Percentiles rank a stretch among this genome's conserved stretches.
Evolutionary conservation across 2,888 invertebrate genomes (phyloP).

Genomic region (Drosophila picticornis): DNA sequence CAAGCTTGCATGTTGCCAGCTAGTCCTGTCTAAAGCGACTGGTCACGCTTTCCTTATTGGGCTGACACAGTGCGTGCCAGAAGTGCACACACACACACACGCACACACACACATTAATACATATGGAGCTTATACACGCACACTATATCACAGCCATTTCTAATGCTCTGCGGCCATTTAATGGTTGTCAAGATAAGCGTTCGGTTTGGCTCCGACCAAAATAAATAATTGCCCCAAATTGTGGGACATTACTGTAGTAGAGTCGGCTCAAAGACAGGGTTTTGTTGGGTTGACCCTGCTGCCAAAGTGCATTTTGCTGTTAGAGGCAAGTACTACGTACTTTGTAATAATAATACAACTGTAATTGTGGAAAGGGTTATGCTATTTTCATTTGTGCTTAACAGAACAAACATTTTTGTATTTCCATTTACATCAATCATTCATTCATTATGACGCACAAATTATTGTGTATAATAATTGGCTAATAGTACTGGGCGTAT

Average conservation of each 20-base stretch:
- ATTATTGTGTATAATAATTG: background rate
- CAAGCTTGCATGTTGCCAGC: constrained; percentile 30
- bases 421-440: background rate
- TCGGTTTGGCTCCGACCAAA: constrained; percentile 41
- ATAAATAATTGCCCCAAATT: constrained; percentile 74
- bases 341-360: background rate
- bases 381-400: background rate
- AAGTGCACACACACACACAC: constrained; percentile 53
- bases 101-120: background rate
- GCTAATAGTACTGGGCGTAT: background rate
- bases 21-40: constrained; percentile 22
- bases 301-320: constrained; percentile 51
- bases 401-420: background rate
- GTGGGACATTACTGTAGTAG: constrained; percentile 31
- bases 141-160: constrained; percentile 67
- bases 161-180: constrained; percentile 71
- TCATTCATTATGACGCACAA: background rate
- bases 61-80: constrained; percentile 51
- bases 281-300: background rate
- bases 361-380: background rate
- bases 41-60: constrained; percentile 50
- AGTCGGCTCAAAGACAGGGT: constrained; percentile 8
- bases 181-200: constrained; percentile 75
- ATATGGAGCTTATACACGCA: background rate
- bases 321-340: constrained; percentile 7